phyloP scores from a whole-genome alignment of 2,113 vertebrate genomes.

The Mus spicilegus region DNA sequence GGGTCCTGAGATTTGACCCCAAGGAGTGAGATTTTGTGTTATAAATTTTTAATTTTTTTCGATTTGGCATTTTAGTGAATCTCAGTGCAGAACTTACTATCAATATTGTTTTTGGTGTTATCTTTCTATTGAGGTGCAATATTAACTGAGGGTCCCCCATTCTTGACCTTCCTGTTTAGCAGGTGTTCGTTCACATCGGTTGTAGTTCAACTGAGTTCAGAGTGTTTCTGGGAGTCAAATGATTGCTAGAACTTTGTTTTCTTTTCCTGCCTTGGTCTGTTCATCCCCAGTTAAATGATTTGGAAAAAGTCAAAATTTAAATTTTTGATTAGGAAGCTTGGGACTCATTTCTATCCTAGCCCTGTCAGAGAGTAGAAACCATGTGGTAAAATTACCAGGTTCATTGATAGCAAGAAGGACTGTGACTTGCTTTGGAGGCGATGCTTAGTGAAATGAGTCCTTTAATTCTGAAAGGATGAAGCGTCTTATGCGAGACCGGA shows the following conservation, averaged over 20 bases:
- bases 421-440: constrained; percentile 14
- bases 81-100: constrained; percentile 56
- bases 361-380: constrained; percentile 62
- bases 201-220: constrained; percentile 10
- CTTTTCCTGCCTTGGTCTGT: constrained; percentile 27
- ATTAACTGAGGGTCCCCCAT: background rate
- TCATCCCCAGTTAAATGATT: constrained; percentile 9
- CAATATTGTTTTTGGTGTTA: constrained; percentile 53
- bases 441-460: background rate
- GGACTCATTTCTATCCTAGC: constrained; percentile 71
- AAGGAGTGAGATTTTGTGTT: constrained; percentile 68
- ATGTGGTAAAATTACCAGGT: constrained; percentile 81
- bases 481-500: background rate
- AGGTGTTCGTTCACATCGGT: background rate
- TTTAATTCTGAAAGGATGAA: background rate
- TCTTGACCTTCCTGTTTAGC: constrained; percentile 54
- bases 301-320: constrained; percentile 50
- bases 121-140: background rate
- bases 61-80: constrained; percentile 57
- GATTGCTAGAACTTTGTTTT: background rate
- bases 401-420: constrained; percentile 85
- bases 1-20: constrained; percentile 59
- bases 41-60: constrained; percentile 56
- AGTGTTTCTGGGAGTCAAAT: constrained; percentile 14
- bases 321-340: constrained; percentile 57